phyloP scores from a whole-genome alignment of 2,113 vertebrate species.

The Mirza zaza region DNA sequence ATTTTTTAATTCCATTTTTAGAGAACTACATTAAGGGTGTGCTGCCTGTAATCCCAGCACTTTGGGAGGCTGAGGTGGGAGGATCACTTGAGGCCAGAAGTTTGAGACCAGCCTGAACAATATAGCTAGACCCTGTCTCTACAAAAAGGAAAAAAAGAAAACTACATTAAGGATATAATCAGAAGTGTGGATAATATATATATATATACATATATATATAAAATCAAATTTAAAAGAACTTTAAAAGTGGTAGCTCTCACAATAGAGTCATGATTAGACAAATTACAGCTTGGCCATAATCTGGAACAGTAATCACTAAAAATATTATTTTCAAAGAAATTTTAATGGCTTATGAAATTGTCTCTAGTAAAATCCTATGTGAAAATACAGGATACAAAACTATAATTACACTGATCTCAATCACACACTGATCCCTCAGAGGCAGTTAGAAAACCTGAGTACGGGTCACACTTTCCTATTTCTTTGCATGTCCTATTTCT shows the following conservation, averaged over 20 bases:
- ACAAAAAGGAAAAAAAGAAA: background rate
- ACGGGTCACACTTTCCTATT: background rate
- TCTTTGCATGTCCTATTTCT: background rate
- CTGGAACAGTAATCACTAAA: conserved; percentile 11
- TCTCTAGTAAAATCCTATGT: conserved; percentile 40
- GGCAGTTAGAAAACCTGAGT: background rate
- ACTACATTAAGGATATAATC: conserved; percentile 27
- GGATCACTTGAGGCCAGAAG: background rate
- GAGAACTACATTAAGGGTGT: no score
- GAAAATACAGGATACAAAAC: conserved; percentile 14
- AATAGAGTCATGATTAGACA: background rate
- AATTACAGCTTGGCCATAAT: background rate
- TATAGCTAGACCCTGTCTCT: background rate
- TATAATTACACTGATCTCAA: background rate
- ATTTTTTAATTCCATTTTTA: background rate
- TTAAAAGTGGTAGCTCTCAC: background rate
- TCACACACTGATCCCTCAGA: background rate
- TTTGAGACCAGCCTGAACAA: background rate
- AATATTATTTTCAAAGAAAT: background rate
- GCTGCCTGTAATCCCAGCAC: background rate
- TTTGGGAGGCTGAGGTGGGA: background rate
- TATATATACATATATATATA: background rate
- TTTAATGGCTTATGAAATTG: conserved; percentile 36
- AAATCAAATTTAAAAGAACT: conserved; percentile 20
- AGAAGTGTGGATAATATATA: background rate